These are phyloP conservation scores for Cetonia aurata DNA, from an alignment of 2,888 invertebrate genomes.

Conservation along the genomic window DNA sequence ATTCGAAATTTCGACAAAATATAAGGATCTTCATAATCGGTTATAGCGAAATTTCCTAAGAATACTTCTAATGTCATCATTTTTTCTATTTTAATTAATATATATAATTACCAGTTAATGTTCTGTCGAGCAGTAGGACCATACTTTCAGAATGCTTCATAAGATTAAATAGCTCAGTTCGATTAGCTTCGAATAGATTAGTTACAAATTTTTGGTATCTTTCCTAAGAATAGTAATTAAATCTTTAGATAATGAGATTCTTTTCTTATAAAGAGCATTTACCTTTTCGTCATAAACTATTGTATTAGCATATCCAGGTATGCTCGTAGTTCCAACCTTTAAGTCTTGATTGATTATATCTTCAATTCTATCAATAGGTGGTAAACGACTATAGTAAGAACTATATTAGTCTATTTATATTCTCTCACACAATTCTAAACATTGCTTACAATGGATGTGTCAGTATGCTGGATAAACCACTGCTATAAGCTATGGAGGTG, in stretches of 20 bases:
- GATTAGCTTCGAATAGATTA: conserved; percentile 18
- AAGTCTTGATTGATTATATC: conserved; percentile 23
- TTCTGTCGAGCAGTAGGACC: conserved; percentile 15
- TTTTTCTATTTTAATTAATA: no score
- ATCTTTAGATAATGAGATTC: neutral
- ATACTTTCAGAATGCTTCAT: neutral
- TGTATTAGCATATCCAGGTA: conserved; percentile 14
- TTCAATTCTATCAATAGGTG: conserved; percentile 23
- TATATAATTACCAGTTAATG: conserved; percentile 6
- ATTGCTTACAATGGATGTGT: conserved; percentile 19
- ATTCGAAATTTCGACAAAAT: conserved; percentile 23
- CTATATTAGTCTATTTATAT: neutral
- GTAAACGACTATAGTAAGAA: conserved; percentile 5
- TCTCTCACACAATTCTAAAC: neutral
- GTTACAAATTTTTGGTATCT: conserved; percentile 13
- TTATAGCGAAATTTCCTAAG: conserved; percentile 42
- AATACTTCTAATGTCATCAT: neutral
- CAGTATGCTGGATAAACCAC: conserved; percentile 31
- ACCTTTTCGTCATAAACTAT: conserved; percentile 26
- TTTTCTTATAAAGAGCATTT: neutral
- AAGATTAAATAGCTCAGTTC: conserved; percentile 4
- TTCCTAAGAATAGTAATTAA: conserved; percentile 3
- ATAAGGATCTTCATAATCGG: conserved; percentile 33
- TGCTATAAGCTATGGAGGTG: conserved; percentile 16
- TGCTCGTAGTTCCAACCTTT: conserved; percentile 14